phyloP scores from a whole-genome alignment of 2,797 vertebrate genomes.

The Acanthurus tractus region DNA sequence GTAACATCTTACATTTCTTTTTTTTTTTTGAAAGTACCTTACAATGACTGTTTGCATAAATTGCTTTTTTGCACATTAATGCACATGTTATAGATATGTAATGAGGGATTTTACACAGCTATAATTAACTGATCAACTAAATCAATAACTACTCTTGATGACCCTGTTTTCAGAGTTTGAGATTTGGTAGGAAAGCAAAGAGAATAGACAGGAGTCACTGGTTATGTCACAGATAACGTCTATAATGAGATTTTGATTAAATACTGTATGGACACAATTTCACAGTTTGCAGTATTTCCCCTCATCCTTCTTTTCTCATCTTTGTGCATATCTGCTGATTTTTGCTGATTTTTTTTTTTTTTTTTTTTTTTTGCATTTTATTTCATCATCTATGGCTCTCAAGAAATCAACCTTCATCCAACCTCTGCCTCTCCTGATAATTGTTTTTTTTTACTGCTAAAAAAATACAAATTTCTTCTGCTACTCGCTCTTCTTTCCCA shows the following conservation, averaged over 20 bases:
- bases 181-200: background rate
- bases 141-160: no score
- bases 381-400: slow-evolving; percentile 22
- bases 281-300: background rate
- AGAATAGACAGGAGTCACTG: background rate
- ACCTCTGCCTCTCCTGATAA: slow-evolving; percentile 14
- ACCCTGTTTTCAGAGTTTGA: background rate
- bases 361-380: background rate
- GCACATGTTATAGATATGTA: background rate
- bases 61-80: slow-evolving; percentile 1
- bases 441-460: slow-evolving; percentile 7
- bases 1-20: background rate
- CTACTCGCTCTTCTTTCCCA: background rate
- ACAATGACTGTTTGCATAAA: background rate
- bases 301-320: background rate
- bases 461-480: background rate
- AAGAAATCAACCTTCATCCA: slow-evolving; percentile 7
- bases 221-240: background rate
- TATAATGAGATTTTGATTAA: background rate
- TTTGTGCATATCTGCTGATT: background rate
- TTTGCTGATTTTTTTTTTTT: background rate
- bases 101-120: background rate
- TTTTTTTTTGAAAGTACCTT: background rate
- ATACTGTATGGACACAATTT: background rate
- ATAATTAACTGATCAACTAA: background rate